Percentiles rank a stretch among this genome's conserved stretches.
These are phyloP conservation scores for Puffinus mauretanicus DNA, from an alignment of 2,113 vertebrate genomes.

Conservation along the genomic window DNA sequence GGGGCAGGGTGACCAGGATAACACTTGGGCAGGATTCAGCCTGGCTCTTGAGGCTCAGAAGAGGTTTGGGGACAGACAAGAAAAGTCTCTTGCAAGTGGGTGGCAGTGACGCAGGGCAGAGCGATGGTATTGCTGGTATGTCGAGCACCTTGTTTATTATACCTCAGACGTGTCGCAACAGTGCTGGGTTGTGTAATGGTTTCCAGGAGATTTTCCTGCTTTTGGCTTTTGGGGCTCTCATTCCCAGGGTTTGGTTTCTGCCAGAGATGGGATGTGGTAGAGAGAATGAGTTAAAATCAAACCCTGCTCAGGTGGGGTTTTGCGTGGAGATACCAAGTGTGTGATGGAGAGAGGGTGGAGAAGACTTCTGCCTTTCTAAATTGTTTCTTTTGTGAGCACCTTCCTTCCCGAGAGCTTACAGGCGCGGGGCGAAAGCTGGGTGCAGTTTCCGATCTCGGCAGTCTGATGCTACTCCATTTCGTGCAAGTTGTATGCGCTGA, in stretches of 20 bases:
- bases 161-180: conserved; percentile 14
- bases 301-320: background rate
- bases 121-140: conserved; percentile 42
- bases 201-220: conserved; percentile 36
- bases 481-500: background rate
- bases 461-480: background rate
- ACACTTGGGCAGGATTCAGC: background rate
- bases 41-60: background rate
- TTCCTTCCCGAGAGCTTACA: background rate
- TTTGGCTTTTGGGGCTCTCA: background rate
- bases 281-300: conserved; percentile 13
- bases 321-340: background rate
- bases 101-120: conserved; percentile 23
- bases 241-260: conserved; percentile 30
- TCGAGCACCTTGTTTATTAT: conserved; percentile 38
- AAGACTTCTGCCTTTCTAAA: background rate
- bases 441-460: background rate
- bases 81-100: conserved; percentile 22
- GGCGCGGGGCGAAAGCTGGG: background rate
- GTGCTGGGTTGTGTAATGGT: conserved; percentile 17
- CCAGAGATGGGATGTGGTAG: background rate
- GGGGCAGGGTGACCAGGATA: background rate
- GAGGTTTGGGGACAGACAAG: conserved; percentile 3
- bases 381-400: background rate
- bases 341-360: background rate